Percentiles rank a stretch among this genome's conserved stretches.
Conservation (phyloP, 2,797 vertebrate species). For the Gambusia yucatana region DNA sequence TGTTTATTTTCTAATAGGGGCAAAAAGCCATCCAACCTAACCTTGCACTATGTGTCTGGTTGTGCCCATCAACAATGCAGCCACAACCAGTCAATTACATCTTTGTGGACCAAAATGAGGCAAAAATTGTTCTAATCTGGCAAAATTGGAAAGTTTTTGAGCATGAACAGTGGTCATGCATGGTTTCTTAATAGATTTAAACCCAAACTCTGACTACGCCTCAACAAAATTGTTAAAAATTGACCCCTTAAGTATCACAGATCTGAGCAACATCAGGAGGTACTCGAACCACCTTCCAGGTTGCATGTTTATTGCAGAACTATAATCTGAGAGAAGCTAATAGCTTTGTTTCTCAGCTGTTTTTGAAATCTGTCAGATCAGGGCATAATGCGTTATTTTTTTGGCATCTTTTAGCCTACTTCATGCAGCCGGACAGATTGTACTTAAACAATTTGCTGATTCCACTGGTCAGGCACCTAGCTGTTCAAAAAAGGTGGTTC, state of each 20-base stretch:
- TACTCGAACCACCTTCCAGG: neutral
- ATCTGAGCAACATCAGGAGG: neutral
- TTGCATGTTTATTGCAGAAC: neutral
- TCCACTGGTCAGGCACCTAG: neutral
- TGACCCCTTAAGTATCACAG: neutral
- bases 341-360: neutral
- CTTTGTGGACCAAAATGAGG: neutral
- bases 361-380: neutral
- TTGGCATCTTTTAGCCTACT: neutral
- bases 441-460: neutral
- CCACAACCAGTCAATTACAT: neutral
- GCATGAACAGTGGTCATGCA: neutral
- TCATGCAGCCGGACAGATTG: neutral
- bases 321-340: neutral
- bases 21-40: neutral
- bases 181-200: neutral
- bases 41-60: neutral
- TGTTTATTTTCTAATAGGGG: neutral
- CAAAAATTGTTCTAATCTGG: neutral
- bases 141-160: neutral
- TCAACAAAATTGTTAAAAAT: neutral
- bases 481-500: neutral
- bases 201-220: neutral
- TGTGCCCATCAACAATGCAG: neutral
- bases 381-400: neutral